Base-by-base conservation (phyloP, 1,140 invertebrate species). In the Drosophila elegans region DNA sequence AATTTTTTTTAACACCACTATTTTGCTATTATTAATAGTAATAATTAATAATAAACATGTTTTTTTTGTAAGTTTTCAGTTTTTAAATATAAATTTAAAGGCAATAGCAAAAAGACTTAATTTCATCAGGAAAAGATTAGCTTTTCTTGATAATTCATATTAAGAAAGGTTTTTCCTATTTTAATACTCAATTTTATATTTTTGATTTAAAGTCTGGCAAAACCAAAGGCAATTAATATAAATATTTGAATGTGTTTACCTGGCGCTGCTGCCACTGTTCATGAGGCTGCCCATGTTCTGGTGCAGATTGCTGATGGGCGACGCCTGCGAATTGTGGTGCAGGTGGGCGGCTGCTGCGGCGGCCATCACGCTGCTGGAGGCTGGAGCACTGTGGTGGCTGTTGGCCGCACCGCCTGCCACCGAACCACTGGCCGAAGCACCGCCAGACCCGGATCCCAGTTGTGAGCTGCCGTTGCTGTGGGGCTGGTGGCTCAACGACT, bases 231-330 rank as follows among this genome's bases (percentile, higher is more conserved):
- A 21, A 21, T 21, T 21, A 21, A 21, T 21, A 21, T 21, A 21
- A 21, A 21, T 21, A 21, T 21, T 21, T 21, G 16, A 13, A 9
- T 41, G 7, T 9, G 39, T 66, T 63, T 21, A 92, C 91, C 91
- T 92, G 69, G 91, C 91, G 46, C 91, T 92, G 59, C 80, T 92
- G 51, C 91, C 91, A 29, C 85, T 90, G 80, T 92, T 92, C 91
- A 92, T 92, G 21, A 92, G 80, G 32, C 81, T 91, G 59, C 91
- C 91, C 91, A 92, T 92, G 11, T 92, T 92, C 72, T 92, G 91
- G 39, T 92, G 91, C 36, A 92, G 71, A 74, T 92, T 92, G 53
- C 90, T 86, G 56, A 92, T 92, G 61, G 91, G 91, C 57, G 91
- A 90, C 3, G 88, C 72, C 66, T 91, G 91, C 34, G 89, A 85